Evolutionary conservation across 2,113 vertebrate genomes (phyloP), one percentile per base, ranked within the genome.

Genomic region (Nesogale talazaci): DNA sequence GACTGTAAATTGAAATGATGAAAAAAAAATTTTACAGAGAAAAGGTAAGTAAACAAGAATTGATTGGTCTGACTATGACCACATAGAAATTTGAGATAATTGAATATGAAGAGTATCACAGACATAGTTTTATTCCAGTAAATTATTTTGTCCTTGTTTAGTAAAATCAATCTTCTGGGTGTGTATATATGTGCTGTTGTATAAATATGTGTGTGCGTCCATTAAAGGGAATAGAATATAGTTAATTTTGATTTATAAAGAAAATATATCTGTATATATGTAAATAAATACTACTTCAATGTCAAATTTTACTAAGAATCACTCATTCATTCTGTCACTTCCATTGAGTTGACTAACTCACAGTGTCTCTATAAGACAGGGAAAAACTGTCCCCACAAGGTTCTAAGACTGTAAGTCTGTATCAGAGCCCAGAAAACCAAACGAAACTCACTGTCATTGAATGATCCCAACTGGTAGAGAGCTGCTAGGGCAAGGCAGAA

Each of bases 71-170:
- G 90, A 63, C 78, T 67, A 34, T 0, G 0, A 4, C 46, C 38
- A 69, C 74, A 0, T 83, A 34, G 42, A n/a, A 93, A 89, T 96
- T 96, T 95, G 74, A 94, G 86, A 17, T 79, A 75, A 34, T 11
- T 0, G 86, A 52, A 91, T 90, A 89, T 52, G 46, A 95, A 61
- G 40, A 96, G 59, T 23, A 83, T 90, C 40, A 74, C 63, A 95
- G 76, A 80, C 57, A 65, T 14, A 46, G 88, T 38, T 92, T 95
- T n/a, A 56, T 1, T 25, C 72, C 1, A 76, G 36, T 91, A 94
- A 94, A 96, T 95, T 40, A 96, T 57, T 94, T 93, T 79, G n/a
- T n/a, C 57, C 16, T 22, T 94, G 85, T 69, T 95, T 27, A 65
- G 23, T 27, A 65, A 27, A 65, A 16, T 20, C 22, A 22, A 27